Base-by-base conservation (phyloP, 1,140 invertebrate species). In the Teleogryllus occipitalis region DNA sequence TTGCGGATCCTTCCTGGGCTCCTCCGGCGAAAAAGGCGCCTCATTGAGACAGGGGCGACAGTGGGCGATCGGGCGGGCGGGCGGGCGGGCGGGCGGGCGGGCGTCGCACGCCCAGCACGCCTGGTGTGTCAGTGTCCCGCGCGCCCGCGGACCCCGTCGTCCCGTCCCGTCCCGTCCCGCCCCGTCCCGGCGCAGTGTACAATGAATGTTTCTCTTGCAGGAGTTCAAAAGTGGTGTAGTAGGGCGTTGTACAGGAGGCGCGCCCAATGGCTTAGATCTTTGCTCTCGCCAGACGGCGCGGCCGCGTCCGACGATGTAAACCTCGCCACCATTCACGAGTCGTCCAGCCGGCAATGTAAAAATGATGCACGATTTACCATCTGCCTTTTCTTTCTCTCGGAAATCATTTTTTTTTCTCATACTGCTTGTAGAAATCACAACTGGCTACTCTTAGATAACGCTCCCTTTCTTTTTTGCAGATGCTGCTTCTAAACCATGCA, bases 361-460 rank as follows among this genome's bases (percentile, higher is more conserved):
- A 65, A 65, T 65, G 54, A 65, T 65, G 54, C 54, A 65, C 54
- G 54, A 65, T 65, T 65, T 65, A 65, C 27, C 54, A 65, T 65
- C 54, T 65, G 54, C 54, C 54, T 65, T 65, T 65, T 65, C 18
- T 65, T 65, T 65, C 18, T 65, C 54, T 65, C 54, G 54, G 54
- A 65, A 65, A 65, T 65, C 54, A 18, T 65, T 14, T 18, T 54
- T 54, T 54, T 14, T 18, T 65, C 18, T 65, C 54, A 10, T 65
- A 14, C 54, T 65, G 54, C 54, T 65, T 65, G 54, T 65, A 65
- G 54, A 65, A 65, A 10, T 65, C 54, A 65, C 54, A 14, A 14
- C 54, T 65, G 54, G 54, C 54, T 65, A 65, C 27, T 39, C 27
- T 65, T 65, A 65, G 54, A 14, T 14, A 14, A 65, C 54, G 10